Evolutionary conservation across 2,888 invertebrate species (phyloP), one percentile per base, ranked within the genome.

Genomic region (Aporophyla nigra): DNA sequence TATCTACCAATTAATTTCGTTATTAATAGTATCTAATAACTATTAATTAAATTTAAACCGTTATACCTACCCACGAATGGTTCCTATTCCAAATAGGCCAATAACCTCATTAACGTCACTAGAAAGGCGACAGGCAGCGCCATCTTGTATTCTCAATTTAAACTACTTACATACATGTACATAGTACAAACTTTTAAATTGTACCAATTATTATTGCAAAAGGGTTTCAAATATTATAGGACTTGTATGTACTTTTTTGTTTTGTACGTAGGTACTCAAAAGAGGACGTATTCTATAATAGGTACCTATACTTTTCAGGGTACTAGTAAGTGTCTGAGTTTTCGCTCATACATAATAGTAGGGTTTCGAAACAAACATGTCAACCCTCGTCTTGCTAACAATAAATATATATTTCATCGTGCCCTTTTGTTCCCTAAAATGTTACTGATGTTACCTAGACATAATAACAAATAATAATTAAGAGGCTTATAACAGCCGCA

Each of bases 311-410:
- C 16, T 56, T 12, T 66, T 16, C 6, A 46, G 10, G 19, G 19
- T 4, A 14, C 27, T 56, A 27, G 14, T 27, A 49, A 27, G 21
- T 46, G 33, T 49, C n/a, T 14, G 5, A 49, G 33, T 24, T 53
- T 21, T 24, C 46, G 33, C 33, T 40, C 43, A 14, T 12, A 63
- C 3, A 24, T 43, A n/a, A 10, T 10, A 66, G 33, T 14, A 33
- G 9, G 14, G 4, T 10, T 51, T 14, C 3, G 14, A 59, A 72
- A 63, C 62, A 71, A 53, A 65, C 54, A 46, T 33, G 76, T 68
- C 67, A 68, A 68, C 79, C 79, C 82, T 75, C 46, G n/a, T 79
- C 68, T 67, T 5, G 24, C 21, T 40, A 21, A 77, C 63, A 65
- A 75, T 75, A 40, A 14, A 49, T 62, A 51, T 16, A 33, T 33